A percentile compares a stretch with the other conserved stretches of the same genome.
Conservation (phyloP, 2,888 invertebrate species). For the Pheosia tremula region DNA sequence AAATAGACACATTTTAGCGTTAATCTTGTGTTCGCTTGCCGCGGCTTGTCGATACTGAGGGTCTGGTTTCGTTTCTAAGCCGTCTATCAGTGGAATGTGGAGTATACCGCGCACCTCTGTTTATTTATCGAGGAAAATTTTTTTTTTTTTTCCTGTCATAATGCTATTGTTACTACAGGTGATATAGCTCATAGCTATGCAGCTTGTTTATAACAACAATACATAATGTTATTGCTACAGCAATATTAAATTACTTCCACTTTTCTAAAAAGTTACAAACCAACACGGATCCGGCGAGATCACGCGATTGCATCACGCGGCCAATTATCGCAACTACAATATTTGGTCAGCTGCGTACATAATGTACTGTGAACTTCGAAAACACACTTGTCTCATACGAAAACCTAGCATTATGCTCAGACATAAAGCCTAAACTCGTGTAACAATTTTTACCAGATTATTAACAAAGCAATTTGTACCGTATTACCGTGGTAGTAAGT, state of each 20-base stretch:
- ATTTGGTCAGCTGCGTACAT: slow-evolving; percentile 82
- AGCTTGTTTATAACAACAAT: no score
- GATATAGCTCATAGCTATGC: no score
- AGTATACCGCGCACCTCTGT: no score
- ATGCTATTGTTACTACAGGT: no score
- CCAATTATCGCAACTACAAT: slow-evolving; percentile 82
- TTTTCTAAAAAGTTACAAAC: slow-evolving; percentile 36
- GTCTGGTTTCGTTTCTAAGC: no score
- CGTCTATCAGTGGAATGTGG: no score
- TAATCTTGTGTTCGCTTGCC: no score
- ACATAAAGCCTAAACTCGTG: slow-evolving; percentile 32
- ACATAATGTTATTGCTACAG: no score
- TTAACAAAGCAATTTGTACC: slow-evolving; percentile 48
- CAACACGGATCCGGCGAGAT: slow-evolving; percentile 55
- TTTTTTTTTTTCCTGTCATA: no score
- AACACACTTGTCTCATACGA: slow-evolving; percentile 23
- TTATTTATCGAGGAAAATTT: no score
- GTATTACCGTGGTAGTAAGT: slow-evolving; percentile 46
- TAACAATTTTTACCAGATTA: slow-evolving; percentile 9
- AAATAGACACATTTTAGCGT: no score
- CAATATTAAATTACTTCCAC: slow-evolving; percentile 16
- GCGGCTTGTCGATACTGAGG: no score
- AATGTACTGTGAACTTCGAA: slow-evolving; percentile 54
- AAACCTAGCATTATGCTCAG: slow-evolving; percentile 22
- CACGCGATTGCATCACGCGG: slow-evolving; percentile 79